These are phyloP conservation scores for Drosophila murphyi DNA, from an alignment of 1,140 invertebrate species.

Conservation along the genomic window DNA sequence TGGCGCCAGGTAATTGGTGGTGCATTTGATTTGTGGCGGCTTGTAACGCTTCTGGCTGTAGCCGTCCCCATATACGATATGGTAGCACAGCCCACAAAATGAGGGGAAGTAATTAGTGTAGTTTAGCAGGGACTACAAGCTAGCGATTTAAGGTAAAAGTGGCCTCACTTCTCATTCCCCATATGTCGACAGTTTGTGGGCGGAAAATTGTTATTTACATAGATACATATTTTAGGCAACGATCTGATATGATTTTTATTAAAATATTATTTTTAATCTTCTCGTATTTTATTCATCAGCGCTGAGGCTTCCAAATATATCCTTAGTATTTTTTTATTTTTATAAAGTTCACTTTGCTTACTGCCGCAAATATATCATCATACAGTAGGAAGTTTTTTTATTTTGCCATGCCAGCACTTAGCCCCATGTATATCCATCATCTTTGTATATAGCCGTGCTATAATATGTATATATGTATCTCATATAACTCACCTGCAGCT, in stretches of 20 bases:
- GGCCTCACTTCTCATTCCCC: conserved; percentile 26
- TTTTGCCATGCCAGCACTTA: conserved; percentile 34
- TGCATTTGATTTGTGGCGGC: conserved; percentile 79
- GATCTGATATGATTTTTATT: too few species aligned
- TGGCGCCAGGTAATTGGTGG: conserved; percentile 80
- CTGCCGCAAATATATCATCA: conserved; percentile 46
- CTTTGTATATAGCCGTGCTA: conserved; percentile 14
- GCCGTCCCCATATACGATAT: conserved; percentile 17
- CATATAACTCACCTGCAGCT: conserved; percentile 51
- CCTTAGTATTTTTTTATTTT: conserved; percentile 16
- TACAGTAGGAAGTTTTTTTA: conserved; percentile 8
- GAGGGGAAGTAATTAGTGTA: conserved; percentile 80
- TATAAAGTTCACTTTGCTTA: conserved; percentile 25
- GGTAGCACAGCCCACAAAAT: conserved; percentile 13
- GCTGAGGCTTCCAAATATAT: conserved; percentile 20
- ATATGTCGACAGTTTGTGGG: neutral
- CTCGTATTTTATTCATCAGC: conserved; percentile 1
- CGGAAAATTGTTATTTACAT: neutral
- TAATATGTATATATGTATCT: conserved; percentile 29
- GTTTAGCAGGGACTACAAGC: conserved; percentile 67
- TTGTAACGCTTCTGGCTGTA: conserved; percentile 71
- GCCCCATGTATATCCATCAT: conserved; percentile 40
- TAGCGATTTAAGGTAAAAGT: conserved; percentile 63
- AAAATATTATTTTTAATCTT: neutral
- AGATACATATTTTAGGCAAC: neutral